Evolutionary conservation across 2,797 vertebrate genomes (phyloP).

Genomic region (Acanthiza pusilla): DNA sequence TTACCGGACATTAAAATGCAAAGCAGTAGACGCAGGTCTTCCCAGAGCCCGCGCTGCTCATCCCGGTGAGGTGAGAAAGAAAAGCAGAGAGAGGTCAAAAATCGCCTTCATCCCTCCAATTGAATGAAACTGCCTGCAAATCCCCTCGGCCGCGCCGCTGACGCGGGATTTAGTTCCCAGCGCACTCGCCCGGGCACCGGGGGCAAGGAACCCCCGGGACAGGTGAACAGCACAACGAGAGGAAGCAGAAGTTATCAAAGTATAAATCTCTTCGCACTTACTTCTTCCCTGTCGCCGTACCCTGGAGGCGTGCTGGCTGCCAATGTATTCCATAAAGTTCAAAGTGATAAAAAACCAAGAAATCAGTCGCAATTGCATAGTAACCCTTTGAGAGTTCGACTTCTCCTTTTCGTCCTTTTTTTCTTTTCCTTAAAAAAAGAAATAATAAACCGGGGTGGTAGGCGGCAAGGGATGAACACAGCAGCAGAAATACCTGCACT

Average conservation of each 20-base stretch:
- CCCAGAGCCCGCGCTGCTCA: background rate
- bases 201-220: background rate
- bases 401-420: slow-evolving; percentile 60
- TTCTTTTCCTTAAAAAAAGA: slow-evolving; percentile 32
- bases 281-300: slow-evolving; percentile 92
- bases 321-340: slow-evolving; percentile 98
- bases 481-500: slow-evolving; percentile 61
- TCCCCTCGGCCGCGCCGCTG: background rate
- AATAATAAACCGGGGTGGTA: background rate
- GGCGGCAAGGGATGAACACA: slow-evolving; percentile 35
- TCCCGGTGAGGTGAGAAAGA: background rate
- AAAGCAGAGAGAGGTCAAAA: background rate
- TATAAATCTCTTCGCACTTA: slow-evolving; percentile 80
- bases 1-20: background rate
- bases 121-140: background rate
- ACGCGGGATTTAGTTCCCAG: background rate
- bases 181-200: background rate
- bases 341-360: slow-evolving; percentile 95
- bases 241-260: slow-evolving; percentile 18
- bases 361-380: slow-evolving; percentile 99
- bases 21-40: background rate
- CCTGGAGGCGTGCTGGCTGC: slow-evolving; percentile 92
- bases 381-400: slow-evolving; percentile 88
- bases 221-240: background rate
- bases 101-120: background rate